Evolutionary conservation across 1,140 invertebrate genomes (phyloP), one percentile per base, ranked within the genome.

Genomic region (Scaptomyza montana): DNA sequence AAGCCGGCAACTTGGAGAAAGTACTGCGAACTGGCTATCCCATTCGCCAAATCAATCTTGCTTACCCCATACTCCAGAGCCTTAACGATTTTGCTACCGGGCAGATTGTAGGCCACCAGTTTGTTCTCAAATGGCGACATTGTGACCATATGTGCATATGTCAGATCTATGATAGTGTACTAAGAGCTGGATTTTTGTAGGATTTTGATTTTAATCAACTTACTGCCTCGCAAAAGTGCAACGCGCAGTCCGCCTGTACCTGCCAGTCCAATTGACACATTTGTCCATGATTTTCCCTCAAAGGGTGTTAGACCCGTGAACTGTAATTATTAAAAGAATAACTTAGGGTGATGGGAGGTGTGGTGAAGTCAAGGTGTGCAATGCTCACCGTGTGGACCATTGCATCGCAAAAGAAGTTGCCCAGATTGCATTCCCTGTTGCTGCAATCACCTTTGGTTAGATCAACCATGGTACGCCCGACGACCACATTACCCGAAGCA

Each of bases 351-450:
- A 10, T 9, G 10, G 9, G 9, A 10, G 36, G 9, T 8, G 30
- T 6, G 30, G 0, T 4, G 5, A 33, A n/a, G 39, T 2, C n/a
- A 10, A 13, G 8, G 8, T 12, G 4, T 8, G 30, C 6, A 4
- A 28, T 19, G 28, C 85, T 78, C 72, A 91, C 90, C 21, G 91
- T 74, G 86, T 95, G 92, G 30, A 96, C 93, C 92, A 95, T 95
- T 0, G 95, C 94, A 71, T 97, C 96, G 6, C 95, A 94, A 39
- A 96, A 93, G 13, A 96, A 93, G 86, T 95, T 96, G 12, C 96
- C 96, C 41, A 97, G 85, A 70, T 96, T 96, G 80, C 96, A 97
- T 90, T 97, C 96, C 0, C 78, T 79, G 12, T 89, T 91, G 8
- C 93, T 77, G 76, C 96, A 97, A 0, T 86, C 80, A 1, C 92